Evolutionary conservation across 2,113 vertebrate species (phyloP).

Genomic region (Sorex fumeus): DNA sequence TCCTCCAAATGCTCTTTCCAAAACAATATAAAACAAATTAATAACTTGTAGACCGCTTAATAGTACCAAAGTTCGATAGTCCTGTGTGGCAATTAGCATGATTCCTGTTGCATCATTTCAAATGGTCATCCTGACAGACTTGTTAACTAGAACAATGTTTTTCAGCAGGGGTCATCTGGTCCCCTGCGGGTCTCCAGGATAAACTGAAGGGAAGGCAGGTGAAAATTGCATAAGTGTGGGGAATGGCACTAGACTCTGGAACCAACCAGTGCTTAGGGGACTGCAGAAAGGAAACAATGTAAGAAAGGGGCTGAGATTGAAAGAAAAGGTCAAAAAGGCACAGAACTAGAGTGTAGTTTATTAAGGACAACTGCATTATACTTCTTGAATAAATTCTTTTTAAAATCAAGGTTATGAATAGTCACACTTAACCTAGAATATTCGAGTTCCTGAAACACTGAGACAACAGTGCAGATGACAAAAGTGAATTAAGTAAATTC

Average conservation of each 20-base stretch:
- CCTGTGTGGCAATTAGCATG: background rate
- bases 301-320: too few species aligned
- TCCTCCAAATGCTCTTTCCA: background rate
- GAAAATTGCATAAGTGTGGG: too few species aligned
- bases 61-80: background rate
- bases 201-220: too few species aligned
- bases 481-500: background rate
- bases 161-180: background rate
- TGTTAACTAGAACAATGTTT: background rate
- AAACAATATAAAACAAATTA: conserved; percentile 23
- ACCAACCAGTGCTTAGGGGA: too few species aligned
- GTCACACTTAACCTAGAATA: background rate
- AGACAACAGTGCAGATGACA: background rate
- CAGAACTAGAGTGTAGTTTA: background rate
- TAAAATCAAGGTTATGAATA: background rate
- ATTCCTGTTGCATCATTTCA: background rate
- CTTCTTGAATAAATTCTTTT: conserved; percentile 2
- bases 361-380: background rate
- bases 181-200: too few species aligned
- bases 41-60: background rate
- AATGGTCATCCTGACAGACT: background rate
- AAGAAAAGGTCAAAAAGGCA: too few species aligned
- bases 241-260: too few species aligned
- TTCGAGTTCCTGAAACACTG: background rate
- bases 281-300: too few species aligned